A percentile compares a stretch with the other conserved stretches of the same genome.
phyloP scores from a whole-genome alignment of 2,888 invertebrate genomes.

The Gryllus longicercus region DNA sequence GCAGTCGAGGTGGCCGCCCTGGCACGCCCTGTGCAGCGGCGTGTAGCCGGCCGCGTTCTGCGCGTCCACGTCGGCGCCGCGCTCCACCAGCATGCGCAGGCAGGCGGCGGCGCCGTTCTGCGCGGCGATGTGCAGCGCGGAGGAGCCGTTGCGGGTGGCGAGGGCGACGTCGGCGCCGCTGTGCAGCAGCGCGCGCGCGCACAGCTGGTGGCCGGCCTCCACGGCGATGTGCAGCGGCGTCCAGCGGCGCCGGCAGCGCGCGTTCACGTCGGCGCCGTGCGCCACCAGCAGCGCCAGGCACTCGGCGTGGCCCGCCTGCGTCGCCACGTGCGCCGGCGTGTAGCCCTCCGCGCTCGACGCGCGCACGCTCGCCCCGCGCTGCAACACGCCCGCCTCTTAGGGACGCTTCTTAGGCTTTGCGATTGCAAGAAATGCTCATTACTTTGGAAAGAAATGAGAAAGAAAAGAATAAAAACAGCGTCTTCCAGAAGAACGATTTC shows the following conservation, averaged over 20 bases:
- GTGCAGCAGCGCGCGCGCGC: slow-evolving; percentile 28
- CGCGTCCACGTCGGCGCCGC: not conserved
- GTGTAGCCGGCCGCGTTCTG: slow-evolving; percentile 22
- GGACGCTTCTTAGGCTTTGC: not conserved
- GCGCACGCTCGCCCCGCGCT: not conserved
- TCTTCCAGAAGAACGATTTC: too few relatives aligned
- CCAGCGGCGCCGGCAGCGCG: slow-evolving; percentile 20
- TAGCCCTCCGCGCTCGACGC: slow-evolving; percentile 22
- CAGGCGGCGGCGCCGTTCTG: slow-evolving; percentile 22
- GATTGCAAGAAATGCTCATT: too few relatives aligned
- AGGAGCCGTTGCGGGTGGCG: not conserved
- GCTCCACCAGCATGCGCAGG: slow-evolving; percentile 3
- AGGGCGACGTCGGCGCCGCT: slow-evolving; percentile 26
- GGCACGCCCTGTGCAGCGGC: slow-evolving; percentile 24
- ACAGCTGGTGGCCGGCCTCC: not conserved
- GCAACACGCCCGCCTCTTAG: not conserved
- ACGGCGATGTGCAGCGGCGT: slow-evolving; percentile 29
- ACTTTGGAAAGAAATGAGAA: too few relatives aligned
- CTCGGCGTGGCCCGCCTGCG: slow-evolving; percentile 17
- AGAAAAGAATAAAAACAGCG: too few relatives aligned
- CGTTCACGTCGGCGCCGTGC: slow-evolving; percentile 27
- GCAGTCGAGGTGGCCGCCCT: slow-evolving; percentile 21
- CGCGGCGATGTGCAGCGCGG: slow-evolving; percentile 20
- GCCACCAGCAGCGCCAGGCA: slow-evolving; percentile 26
- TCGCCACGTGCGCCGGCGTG: slow-evolving; percentile 26